Percentiles rank a stretch among this genome's conserved stretches.
phyloP scores from a whole-genome alignment of 2,888 invertebrate species.

The Eupithecia abbreviata region DNA sequence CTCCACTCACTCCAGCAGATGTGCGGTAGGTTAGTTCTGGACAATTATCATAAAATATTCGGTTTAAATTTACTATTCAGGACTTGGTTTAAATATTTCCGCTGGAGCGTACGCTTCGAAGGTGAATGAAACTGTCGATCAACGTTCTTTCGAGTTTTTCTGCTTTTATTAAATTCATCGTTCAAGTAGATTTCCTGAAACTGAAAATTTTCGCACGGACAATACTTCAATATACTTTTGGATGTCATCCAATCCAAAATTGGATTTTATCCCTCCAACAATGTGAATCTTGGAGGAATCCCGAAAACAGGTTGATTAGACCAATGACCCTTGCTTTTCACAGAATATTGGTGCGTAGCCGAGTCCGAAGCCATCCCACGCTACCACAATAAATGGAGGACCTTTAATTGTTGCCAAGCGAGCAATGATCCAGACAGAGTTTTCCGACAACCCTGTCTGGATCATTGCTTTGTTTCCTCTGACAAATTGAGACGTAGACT shows the following conservation, averaged over 20 bases:
- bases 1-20: slow-evolving; percentile 20
- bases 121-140: background rate
- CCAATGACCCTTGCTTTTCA: slow-evolving; percentile 51
- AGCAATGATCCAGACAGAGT: slow-evolving; percentile 38
- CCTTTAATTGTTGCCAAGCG: slow-evolving; percentile 54
- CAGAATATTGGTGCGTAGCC: slow-evolving; percentile 21
- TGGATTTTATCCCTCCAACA: slow-evolving; percentile 31
- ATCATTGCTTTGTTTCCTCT: background rate
- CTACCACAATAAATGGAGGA: slow-evolving; percentile 43
- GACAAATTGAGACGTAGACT: background rate
- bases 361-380: slow-evolving; percentile 6
- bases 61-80: slow-evolving; percentile 3
- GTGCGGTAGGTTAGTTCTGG: slow-evolving; percentile 41
- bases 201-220: slow-evolving; percentile 21
- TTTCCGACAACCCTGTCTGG: background rate
- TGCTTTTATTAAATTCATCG: slow-evolving; percentile 14
- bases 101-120: background rate
- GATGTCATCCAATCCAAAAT: slow-evolving; percentile 34
- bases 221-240: slow-evolving; percentile 31
- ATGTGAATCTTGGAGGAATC: slow-evolving; percentile 29
- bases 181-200: slow-evolving; percentile 16
- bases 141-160: slow-evolving; percentile 1
- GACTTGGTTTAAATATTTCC: background rate
- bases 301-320: slow-evolving; percentile 43
- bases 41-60: slow-evolving; percentile 9